These are phyloP conservation scores for Distichodus sexfasciatus DNA, from an alignment of 2,797 vertebrate genomes.

Conservation along the genomic window DNA sequence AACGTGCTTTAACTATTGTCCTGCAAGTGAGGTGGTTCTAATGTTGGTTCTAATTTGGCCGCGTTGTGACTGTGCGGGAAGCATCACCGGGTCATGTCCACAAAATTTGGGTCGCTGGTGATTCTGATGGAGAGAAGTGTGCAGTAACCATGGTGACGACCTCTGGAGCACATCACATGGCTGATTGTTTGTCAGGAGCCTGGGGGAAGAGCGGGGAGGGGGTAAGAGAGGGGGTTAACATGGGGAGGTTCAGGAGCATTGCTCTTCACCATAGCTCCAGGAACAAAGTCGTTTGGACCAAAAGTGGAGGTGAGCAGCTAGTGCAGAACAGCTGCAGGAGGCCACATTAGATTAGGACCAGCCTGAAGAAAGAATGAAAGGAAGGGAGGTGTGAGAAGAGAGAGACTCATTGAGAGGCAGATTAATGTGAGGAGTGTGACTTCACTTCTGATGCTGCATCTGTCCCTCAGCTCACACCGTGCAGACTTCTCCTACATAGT, in stretches of 20 bases:
- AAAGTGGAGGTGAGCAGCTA: too few relatives aligned
- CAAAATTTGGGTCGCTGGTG: conserved; percentile 35
- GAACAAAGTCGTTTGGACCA: too few relatives aligned
- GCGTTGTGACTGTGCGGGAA: too few relatives aligned
- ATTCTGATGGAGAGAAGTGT: conserved; percentile 33
- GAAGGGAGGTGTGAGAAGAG: conserved; percentile 24
- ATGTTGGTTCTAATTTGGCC: too few relatives aligned
- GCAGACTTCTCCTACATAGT: neutral
- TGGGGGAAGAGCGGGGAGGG: too few relatives aligned
- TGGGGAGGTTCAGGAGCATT: too few relatives aligned
- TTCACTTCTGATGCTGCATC: neutral
- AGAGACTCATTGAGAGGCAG: neutral
- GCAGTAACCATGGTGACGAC: conserved; percentile 57
- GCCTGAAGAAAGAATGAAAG: conserved; percentile 1
- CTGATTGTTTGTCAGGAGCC: conserved; percentile 46
- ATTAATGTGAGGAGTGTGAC: neutral
- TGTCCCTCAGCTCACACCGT: neutral
- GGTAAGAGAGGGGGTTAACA: too few relatives aligned
- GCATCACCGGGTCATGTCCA: conserved; percentile 22
- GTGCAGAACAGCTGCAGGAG: conserved; percentile 16
- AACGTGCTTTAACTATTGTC: too few relatives aligned
- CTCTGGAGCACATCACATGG: conserved; percentile 44
- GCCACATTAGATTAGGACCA: conserved; percentile 39
- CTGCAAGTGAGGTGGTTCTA: too few relatives aligned
- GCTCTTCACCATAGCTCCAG: too few relatives aligned